Conservation (phyloP, 2,888 invertebrate genomes). For the Trichopoda pennipes region DNA sequence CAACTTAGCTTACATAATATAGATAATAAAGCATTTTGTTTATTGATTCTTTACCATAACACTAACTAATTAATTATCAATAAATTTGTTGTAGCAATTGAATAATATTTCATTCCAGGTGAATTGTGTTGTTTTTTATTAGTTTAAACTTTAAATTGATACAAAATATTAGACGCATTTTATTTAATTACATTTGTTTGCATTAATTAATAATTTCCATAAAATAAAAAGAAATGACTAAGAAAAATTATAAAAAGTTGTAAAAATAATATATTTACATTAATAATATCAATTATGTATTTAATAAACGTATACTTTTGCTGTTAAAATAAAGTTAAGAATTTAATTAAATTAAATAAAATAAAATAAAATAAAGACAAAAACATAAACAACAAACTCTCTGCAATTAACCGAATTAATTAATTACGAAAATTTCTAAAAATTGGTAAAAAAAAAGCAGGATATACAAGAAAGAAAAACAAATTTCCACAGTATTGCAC, state of each 20-base stretch:
- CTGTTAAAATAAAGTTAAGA: background rate
- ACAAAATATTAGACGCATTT: constrained; percentile 61
- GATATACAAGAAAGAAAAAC: constrained; percentile 6
- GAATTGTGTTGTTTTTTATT: constrained; percentile 31
- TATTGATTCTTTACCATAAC: constrained; percentile 32
- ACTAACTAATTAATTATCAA: constrained; percentile 56
- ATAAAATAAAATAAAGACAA: background rate
- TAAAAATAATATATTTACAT: constrained; percentile 49
- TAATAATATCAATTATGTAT: constrained; percentile 48
- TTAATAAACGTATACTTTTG: constrained; percentile 51
- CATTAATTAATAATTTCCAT: constrained; percentile 8
- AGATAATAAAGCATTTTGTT: constrained; percentile 63
- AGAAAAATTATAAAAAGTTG: constrained; percentile 15
- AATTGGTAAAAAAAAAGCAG: background rate
- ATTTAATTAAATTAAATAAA: too few relatives aligned
- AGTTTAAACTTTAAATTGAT: constrained; percentile 33
- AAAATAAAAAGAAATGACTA: constrained; percentile 23
- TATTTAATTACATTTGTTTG: background rate
- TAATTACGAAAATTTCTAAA: constrained; percentile 43
- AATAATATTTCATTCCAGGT: constrained; percentile 6
- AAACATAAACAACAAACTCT: constrained; percentile 16
- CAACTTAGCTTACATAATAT: constrained; percentile 47
- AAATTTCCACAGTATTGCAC: constrained; percentile 66
- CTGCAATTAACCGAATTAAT: constrained; percentile 19
- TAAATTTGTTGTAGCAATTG: constrained; percentile 57